Evolutionary conservation across 2,888 invertebrate genomes (phyloP).

Genomic region (Polylopha cassiicola): DNA sequence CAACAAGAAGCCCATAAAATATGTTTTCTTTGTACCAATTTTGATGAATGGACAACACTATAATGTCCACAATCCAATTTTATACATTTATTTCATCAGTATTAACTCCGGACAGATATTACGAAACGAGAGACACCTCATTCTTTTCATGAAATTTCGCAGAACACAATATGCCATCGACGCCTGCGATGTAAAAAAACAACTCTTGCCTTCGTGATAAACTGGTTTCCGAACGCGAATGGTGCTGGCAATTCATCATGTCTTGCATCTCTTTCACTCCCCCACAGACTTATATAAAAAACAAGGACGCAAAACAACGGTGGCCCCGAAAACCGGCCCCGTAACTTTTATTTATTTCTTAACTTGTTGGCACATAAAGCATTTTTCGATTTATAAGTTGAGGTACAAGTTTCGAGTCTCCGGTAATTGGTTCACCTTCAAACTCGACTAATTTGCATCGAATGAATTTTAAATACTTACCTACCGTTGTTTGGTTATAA

Average conservation of each 20-base stretch:
- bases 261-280: constrained; percentile 37
- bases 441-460: constrained; percentile 59
- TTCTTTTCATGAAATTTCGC: constrained; percentile 45
- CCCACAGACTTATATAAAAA: constrained; percentile 13
- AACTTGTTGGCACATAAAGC: constrained; percentile 66
- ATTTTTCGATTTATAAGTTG: constrained; percentile 59
- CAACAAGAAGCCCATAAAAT: no score
- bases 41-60: no score
- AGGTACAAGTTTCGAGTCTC: constrained; percentile 37
- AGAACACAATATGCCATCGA: constrained; percentile 62
- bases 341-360: constrained; percentile 72
- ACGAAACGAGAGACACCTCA: constrained; percentile 15
- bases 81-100: no score
- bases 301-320: constrained; percentile 33
- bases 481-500: constrained; percentile 28
- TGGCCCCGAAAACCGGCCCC: constrained; percentile 46
- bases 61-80: no score
- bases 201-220: constrained; percentile 59
- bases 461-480: constrained; percentile 51
- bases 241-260: constrained; percentile 48
- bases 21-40: no score
- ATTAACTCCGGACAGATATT: constrained; percentile 15
- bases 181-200: constrained; percentile 57
- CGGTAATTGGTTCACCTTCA: constrained; percentile 51
- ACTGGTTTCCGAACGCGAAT: constrained; percentile 60